These are phyloP conservation scores for Mactra quadrangularis DNA, from an alignment of 1,140 invertebrate genomes.

Conservation along the genomic window DNA sequence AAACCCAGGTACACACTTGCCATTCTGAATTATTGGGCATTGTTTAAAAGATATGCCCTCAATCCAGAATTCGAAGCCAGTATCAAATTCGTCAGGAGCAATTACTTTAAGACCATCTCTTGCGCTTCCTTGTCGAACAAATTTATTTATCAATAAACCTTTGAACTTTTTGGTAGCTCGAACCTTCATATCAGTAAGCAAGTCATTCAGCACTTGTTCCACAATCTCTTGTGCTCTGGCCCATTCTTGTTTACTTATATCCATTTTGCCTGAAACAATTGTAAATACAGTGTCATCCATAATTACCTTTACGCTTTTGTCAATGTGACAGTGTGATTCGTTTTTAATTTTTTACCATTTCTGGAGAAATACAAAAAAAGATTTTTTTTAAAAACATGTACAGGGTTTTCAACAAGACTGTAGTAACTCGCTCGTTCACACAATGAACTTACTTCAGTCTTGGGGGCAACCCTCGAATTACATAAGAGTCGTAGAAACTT, in stretches of 20 bases:
- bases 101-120: slow-evolving; percentile 58
- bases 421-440: no score
- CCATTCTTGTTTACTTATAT: slow-evolving; percentile 29
- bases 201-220: slow-evolving; percentile 18
- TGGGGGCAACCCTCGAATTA: no score
- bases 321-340: no score
- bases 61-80: slow-evolving; percentile 33
- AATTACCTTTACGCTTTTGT: no score
- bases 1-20: slow-evolving; percentile 21
- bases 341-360: no score
- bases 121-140: slow-evolving; percentile 48
- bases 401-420: not conserved
- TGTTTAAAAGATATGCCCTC: slow-evolving; percentile 17
- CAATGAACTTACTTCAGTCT: no score
- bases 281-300: not conserved
- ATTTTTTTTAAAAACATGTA: not conserved
- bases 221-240: slow-evolving; percentile 21
- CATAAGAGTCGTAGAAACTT: no score
- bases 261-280: slow-evolving; percentile 32
- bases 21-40: not conserved
- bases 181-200: slow-evolving; percentile 13
- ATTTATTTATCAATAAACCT: slow-evolving; percentile 29
- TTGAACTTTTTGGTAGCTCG: slow-evolving; percentile 7
- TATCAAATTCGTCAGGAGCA: slow-evolving; percentile 41
- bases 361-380: no score